Evolutionary conservation across 2,888 invertebrate genomes (phyloP), one percentile per base, ranked within the genome.

Genomic region (Troglohyphantes excavatus): DNA sequence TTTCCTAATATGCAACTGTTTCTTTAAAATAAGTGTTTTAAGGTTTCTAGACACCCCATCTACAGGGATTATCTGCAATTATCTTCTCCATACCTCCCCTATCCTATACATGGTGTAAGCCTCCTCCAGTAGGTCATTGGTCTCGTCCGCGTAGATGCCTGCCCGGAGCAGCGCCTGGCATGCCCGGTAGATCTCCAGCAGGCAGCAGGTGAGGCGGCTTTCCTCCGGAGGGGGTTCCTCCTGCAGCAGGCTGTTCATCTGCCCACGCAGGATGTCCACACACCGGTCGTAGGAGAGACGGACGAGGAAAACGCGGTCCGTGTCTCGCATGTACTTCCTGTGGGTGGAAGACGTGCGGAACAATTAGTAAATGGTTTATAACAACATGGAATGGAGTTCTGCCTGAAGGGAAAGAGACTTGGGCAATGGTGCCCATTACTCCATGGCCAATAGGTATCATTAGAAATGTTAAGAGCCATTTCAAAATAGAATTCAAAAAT

Each of bases 291-390:
- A 95, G 0, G 98, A 97, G 94, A 96, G 96, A 85, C 96, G 96
- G 0, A 96, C 96, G 85, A 97, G 94, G 92, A 96, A 96, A 92
- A 96, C 95, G 85, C 98, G 95, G 93, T 98, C 98, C 0, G 95
- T 95, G 93, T 98, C 97, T 53, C 97, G 95, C 88, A 98, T 95
- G 93, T 98, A 98, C 92, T 96, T 96, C 92, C 96, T 96, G 92
- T 39, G 7, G 1, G 39, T n/a, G n/a, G n/a, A n/a, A n/a, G n/a
- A n/a, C n/a, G n/a, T n/a, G n/a, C n/a, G n/a, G n/a, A n/a, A n/a
- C n/a, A n/a, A n/a, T n/a, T n/a, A n/a, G n/a, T n/a, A n/a, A n/a
- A n/a, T n/a, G n/a, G n/a, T n/a, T n/a, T n/a, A n/a, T n/a, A n/a
- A n/a, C n/a, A n/a, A n/a, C n/a, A n/a, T n/a, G n/a, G n/a, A n/a